Conservation (phyloP, 2,888 invertebrate genomes). For the Trisateles emortualis region DNA sequence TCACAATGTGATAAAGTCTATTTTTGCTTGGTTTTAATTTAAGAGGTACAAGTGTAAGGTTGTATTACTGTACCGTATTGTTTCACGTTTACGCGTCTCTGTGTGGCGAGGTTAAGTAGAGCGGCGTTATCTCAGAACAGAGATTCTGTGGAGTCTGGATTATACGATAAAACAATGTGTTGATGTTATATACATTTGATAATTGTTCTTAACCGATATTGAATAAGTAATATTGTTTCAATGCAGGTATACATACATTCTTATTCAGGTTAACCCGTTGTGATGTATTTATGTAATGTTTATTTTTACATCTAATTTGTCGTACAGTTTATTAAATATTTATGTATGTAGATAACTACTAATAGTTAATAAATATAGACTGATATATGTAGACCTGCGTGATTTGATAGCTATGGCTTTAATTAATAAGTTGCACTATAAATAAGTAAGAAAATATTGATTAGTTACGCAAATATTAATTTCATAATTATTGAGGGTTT, state of each 20-base stretch:
- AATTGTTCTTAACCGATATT: slow-evolving; percentile 17
- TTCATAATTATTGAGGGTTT: slow-evolving; percentile 79
- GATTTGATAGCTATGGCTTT: too few relatives aligned
- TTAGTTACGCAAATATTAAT: slow-evolving; percentile 58
- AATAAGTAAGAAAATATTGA: slow-evolving; percentile 45
- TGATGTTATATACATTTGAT: slow-evolving; percentile 34
- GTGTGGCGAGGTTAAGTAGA: slow-evolving; percentile 87
- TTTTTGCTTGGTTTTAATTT: slow-evolving; percentile 40
- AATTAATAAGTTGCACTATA: too few relatives aligned
- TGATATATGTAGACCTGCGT: too few relatives aligned
- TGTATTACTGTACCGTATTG: slow-evolving; percentile 85
- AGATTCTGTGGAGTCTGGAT: slow-evolving; percentile 80
- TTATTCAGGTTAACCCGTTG: too few relatives aligned
- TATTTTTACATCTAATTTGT: too few relatives aligned
- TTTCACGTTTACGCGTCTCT: slow-evolving; percentile 85
- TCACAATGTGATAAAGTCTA: slow-evolving; percentile 47
- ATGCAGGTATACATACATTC: not conserved
- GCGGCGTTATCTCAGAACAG: slow-evolving; percentile 85
- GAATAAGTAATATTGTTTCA: not conserved
- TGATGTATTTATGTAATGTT: not conserved
- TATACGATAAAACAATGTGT: slow-evolving; percentile 62
- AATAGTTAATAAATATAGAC: too few relatives aligned
- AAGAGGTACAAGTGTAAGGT: slow-evolving; percentile 66
- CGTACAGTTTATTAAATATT: too few relatives aligned
- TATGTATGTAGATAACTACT: too few relatives aligned